Evolutionary conservation across 2,113 vertebrate species (phyloP).

Genomic region (Microcebus murinus): DNA sequence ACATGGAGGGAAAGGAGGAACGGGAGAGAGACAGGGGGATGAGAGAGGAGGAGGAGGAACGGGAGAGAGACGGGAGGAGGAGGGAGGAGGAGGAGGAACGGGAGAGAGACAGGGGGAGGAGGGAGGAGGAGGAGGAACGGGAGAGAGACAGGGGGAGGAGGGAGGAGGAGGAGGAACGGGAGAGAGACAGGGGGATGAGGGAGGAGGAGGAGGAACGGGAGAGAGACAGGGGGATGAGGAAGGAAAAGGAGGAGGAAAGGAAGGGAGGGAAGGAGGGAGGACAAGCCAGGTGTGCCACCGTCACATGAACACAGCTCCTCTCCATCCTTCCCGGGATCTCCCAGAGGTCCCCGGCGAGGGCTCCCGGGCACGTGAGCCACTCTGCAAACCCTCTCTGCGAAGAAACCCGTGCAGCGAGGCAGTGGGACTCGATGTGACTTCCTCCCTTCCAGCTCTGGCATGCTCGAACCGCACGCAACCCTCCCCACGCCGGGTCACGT

Average conservation of each 20-base stretch:
- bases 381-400: background rate
- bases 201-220: rapidly evolving
- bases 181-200: too few relatives aligned
- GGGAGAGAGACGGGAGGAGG: too few relatives aligned
- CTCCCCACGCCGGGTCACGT: rapidly evolving
- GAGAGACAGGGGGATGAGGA: too few relatives aligned
- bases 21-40: too few relatives aligned
- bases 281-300: background rate
- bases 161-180: too few relatives aligned
- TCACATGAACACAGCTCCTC: background rate
- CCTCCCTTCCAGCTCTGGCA: background rate
- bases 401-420: background rate
- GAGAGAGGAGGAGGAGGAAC: too few relatives aligned
- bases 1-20: too few relatives aligned
- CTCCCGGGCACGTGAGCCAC: background rate
- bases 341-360: rapidly evolving
- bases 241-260: rapidly evolving
- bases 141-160: too few relatives aligned
- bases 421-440: rapidly evolving
- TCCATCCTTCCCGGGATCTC: background rate
- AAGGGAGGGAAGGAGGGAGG: too few relatives aligned
- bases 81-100: too few relatives aligned
- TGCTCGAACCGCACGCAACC: background rate
- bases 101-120: too few relatives aligned
- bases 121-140: too few relatives aligned